phyloP scores from a whole-genome alignment of 2,113 vertebrate genomes.

The Tauraco erythrolophus region DNA sequence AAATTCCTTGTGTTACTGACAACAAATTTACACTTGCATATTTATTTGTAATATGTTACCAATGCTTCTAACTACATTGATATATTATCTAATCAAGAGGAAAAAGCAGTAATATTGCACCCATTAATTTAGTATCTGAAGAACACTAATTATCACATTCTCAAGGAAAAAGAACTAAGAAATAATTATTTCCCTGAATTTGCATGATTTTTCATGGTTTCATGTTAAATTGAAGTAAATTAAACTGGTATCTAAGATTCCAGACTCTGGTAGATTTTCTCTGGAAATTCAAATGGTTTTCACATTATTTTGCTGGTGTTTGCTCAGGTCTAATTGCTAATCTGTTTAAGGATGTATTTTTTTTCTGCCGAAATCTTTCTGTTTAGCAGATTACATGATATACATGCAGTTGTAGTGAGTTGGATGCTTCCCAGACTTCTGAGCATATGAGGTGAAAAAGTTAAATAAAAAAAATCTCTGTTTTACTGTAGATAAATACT shows the following conservation, averaged over 20 bases:
- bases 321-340: not conserved
- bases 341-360: not conserved
- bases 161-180: not conserved
- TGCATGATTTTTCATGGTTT: not conserved
- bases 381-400: not conserved
- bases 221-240: not conserved
- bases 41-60: not conserved
- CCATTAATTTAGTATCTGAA: not conserved
- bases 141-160: not conserved
- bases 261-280: not conserved
- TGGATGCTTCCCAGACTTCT: not conserved
- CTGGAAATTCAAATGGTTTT: not conserved
- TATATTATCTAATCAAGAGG: not conserved
- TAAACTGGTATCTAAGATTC: not conserved
- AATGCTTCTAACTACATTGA: not conserved
- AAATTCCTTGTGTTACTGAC: not conserved
- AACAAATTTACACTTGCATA: not conserved
- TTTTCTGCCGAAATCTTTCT: not conserved
- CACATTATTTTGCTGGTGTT: not conserved
- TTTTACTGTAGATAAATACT: not conserved
- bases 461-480: not conserved
- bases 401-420: not conserved
- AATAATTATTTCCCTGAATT: not conserved
- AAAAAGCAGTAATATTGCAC: not conserved
- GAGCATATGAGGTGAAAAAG: not conserved